A percentile compares a stretch with the other conserved stretches of the same genome.
These are phyloP conservation scores for Trichonephila clavata DNA, from an alignment of 1,140 invertebrate species.

Conservation along the genomic window DNA sequence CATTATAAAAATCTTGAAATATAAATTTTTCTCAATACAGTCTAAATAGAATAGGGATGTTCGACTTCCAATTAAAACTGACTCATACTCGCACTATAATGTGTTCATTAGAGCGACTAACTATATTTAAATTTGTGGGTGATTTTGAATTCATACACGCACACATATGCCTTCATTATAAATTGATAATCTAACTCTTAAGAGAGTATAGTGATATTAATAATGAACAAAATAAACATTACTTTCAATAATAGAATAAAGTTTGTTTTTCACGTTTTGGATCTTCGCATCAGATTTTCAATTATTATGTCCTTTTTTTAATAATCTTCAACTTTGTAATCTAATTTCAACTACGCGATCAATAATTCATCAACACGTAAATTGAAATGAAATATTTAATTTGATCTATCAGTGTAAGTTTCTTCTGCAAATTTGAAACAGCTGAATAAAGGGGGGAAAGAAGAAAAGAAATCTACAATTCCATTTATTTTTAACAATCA, in stretches of 20 bases:
- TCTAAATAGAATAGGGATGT: too few species aligned
- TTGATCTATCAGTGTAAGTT: not conserved
- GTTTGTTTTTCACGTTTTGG: not conserved
- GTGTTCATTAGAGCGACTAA: too few species aligned
- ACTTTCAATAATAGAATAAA: not conserved
- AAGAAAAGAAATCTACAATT: not conserved
- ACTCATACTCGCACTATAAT: too few species aligned
- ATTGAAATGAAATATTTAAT: not conserved
- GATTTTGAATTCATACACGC: too few species aligned
- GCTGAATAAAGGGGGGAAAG: not conserved
- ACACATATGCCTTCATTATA: too few species aligned
- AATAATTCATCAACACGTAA: not conserved
- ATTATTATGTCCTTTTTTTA: not conserved
- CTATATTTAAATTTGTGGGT: too few species aligned
- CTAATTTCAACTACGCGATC: slow-evolving; percentile 8
- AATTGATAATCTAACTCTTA: too few species aligned
- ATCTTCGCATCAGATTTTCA: not conserved
- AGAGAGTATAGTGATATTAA: too few species aligned
- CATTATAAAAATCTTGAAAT: too few species aligned
- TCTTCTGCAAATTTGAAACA: not conserved
- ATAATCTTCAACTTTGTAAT: not conserved
- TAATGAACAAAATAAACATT: too few species aligned
- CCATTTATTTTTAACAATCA: not conserved
- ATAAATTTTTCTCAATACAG: too few species aligned
- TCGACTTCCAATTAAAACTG: not conserved